These are phyloP conservation scores for Tenthredo distinguenda DNA, from an alignment of 2,888 invertebrate species.

Conservation along the genomic window DNA sequence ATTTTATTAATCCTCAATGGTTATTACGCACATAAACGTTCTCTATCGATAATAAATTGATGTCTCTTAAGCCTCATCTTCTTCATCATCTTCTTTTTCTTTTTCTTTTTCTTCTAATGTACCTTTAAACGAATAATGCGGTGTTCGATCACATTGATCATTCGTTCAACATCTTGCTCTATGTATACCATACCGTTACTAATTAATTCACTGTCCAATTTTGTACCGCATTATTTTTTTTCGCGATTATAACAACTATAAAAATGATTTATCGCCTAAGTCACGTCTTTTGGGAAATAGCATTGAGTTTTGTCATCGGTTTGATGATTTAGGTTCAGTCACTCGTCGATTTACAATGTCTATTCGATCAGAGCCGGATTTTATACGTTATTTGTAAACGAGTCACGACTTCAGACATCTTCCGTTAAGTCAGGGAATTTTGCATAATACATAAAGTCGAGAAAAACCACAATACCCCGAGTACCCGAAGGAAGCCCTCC, in stretches of 20 bases:
- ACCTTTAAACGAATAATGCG: slow-evolving; percentile 24
- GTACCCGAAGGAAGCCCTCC: slow-evolving; percentile 6
- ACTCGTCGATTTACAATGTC: background rate
- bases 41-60: slow-evolving; percentile 63
- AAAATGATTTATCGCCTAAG: background rate
- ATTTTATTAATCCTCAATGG: slow-evolving; percentile 63
- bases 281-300: background rate
- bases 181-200: slow-evolving; percentile 32
- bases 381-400: background rate
- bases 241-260: background rate
- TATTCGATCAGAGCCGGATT: background rate
- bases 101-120: background rate
- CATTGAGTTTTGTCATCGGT: background rate
- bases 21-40: slow-evolving; percentile 65
- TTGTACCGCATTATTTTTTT: background rate
- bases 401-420: slow-evolving; percentile 18
- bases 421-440: slow-evolving; percentile 10
- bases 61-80: slow-evolving; percentile 54
- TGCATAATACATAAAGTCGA: slow-evolving; percentile 17
- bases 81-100: background rate
- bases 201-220: slow-evolving; percentile 13
- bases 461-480: slow-evolving; percentile 28
- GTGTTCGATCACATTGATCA: slow-evolving; percentile 17
- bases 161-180: slow-evolving; percentile 7
- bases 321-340: background rate